Conservation (phyloP, 2,888 invertebrate species). For the Troides helena region DNA sequence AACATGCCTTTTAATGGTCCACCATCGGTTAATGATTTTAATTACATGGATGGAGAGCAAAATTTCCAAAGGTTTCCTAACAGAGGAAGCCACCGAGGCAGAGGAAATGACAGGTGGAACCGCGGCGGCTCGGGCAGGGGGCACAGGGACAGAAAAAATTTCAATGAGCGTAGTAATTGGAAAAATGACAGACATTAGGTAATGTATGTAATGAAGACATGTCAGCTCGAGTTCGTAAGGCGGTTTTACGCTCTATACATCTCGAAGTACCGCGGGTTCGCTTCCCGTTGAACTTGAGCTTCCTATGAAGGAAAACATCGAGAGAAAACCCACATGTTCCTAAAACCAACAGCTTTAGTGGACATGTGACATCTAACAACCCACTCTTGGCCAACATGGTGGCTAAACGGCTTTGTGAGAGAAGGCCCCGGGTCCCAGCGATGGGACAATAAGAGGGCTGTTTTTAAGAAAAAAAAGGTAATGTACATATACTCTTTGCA, state of each 20-base stretch:
- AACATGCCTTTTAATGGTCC: constrained; percentile 72
- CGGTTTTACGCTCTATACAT: too few species aligned
- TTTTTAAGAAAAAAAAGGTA: constrained; percentile 34
- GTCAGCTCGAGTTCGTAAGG: too few species aligned
- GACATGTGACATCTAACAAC: too few species aligned
- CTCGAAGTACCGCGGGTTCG: too few species aligned
- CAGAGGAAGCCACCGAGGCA: constrained; percentile 68
- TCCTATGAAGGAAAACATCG: too few species aligned
- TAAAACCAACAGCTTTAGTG: too few species aligned
- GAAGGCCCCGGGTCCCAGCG: too few species aligned
- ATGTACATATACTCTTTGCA: constrained; percentile 36
- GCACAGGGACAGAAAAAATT: constrained; percentile 73
- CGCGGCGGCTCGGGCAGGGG: constrained; percentile 70
- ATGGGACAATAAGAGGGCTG: too few species aligned
- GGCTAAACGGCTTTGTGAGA: too few species aligned
- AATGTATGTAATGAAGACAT: constrained; percentile 5
- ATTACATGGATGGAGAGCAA: constrained; percentile 68
- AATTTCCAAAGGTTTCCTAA: constrained; percentile 68
- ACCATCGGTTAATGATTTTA: constrained; percentile 64
- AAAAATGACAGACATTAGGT: constrained; percentile 76
- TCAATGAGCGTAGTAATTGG: constrained; percentile 76
- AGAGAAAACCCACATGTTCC: too few species aligned
- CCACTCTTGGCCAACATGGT: too few species aligned
- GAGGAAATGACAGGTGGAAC: constrained; percentile 73
- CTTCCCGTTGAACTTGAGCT: too few species aligned